These are phyloP conservation scores for Podilymbus podiceps DNA, from an alignment of 2,113 vertebrate genomes.

Conservation along the genomic window DNA sequence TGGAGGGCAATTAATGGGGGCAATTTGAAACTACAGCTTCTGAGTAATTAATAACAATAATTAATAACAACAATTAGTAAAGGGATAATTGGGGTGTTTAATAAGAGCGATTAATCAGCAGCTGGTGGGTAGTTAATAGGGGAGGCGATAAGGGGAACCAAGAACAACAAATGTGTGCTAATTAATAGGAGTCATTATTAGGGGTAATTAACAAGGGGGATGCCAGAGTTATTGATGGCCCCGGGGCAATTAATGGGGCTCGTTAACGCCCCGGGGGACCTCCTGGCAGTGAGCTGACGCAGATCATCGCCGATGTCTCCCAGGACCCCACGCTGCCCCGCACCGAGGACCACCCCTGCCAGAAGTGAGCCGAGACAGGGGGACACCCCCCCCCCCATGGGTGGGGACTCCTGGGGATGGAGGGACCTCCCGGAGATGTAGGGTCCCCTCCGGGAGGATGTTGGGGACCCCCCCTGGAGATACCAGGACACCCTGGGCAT, in stretches of 20 bases:
- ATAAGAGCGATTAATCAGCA: not conserved
- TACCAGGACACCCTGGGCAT: no score
- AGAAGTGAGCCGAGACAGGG: slow-evolving; percentile 77
- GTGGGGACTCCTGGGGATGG: not conserved
- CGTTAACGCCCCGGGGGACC: not conserved
- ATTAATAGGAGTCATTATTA: not conserved
- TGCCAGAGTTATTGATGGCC: no score
- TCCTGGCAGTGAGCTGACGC: slow-evolving; percentile 81
- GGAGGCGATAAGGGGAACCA: no score
- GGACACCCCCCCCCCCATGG: not conserved
- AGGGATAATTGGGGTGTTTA: not conserved
- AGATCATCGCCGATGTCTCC: slow-evolving; percentile 93
- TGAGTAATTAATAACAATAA: not conserved
- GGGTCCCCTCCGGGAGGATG: no score
- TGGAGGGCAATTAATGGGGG: not conserved
- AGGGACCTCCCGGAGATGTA: not conserved
- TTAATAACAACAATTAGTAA: not conserved
- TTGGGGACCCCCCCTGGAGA: no score
- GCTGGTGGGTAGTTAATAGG: no score
- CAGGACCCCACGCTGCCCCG: slow-evolving; percentile 91
- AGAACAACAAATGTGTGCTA: not conserved
- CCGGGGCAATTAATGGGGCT: not conserved
- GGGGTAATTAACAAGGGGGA: not conserved
- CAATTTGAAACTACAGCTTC: not conserved
- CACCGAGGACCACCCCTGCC: slow-evolving; percentile 92